Evolutionary conservation across 2,113 vertebrate species (phyloP).

Genomic region (Pristiophorus japonicus): DNA sequence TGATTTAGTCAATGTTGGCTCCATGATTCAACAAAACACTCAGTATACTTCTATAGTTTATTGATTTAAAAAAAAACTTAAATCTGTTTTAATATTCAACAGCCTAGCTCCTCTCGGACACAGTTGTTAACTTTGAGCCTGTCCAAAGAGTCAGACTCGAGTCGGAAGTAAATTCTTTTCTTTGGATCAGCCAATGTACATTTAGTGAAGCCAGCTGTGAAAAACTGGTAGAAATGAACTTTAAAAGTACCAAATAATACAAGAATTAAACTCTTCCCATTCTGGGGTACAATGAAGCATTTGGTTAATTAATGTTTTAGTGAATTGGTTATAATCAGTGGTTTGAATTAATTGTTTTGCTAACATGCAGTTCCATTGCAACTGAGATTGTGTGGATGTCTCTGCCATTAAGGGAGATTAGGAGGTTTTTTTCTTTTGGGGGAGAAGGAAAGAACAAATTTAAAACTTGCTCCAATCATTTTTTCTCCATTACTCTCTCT

Average conservation of each 20-base stretch:
- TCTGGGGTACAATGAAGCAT: not conserved
- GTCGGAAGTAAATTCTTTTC: not conserved
- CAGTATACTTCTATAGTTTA: not conserved
- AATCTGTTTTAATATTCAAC: not conserved
- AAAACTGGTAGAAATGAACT: not conserved
- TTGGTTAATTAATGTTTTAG: not conserved
- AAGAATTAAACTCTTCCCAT: not conserved
- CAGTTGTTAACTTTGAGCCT: not conserved
- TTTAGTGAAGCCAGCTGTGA: conserved; percentile 24
- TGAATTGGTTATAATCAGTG: not conserved
- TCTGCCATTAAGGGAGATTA: not conserved
- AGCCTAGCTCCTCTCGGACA: not conserved
- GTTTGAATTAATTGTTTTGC: not conserved
- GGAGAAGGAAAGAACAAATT: not conserved
- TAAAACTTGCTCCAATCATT: not conserved
- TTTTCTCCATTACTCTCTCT: not conserved
- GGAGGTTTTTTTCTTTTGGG: not conserved
- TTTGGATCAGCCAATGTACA: not conserved
- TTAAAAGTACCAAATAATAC: not conserved
- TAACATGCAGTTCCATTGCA: no score
- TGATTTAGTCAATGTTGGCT: not conserved
- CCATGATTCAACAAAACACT: not conserved
- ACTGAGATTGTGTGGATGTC: not conserved
- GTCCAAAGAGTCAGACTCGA: not conserved
- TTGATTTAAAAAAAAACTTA: not conserved